Evolutionary conservation across 2,797 vertebrate species (phyloP).

Genomic region (Knipowitschia caucasica): DNA sequence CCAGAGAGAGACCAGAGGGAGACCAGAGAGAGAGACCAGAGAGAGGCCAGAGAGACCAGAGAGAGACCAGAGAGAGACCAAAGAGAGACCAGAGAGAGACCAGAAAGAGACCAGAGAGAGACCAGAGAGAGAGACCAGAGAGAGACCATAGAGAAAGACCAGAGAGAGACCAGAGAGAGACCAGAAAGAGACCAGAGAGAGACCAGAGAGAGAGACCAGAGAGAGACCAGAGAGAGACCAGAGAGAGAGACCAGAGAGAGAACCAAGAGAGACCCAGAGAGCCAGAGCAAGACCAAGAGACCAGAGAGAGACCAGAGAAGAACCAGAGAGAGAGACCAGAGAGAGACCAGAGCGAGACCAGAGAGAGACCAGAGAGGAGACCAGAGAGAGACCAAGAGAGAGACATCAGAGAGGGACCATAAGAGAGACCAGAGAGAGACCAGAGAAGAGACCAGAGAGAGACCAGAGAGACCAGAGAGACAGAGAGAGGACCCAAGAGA

Average conservation of each 20-base stretch:
- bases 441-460: not conserved
- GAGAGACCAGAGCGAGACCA: too few relatives aligned
- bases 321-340: slow-evolving; percentile 29
- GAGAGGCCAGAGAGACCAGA: slow-evolving; percentile 21
- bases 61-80: too few relatives aligned
- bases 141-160: slow-evolving; percentile 25
- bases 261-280: slow-evolving; percentile 33
- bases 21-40: not conserved
- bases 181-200: slow-evolving; percentile 15
- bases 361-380: slow-evolving; percentile 33
- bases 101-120: slow-evolving; percentile 18
- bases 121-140: not conserved
- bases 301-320: not conserved
- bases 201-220: not conserved
- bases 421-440: too few relatives aligned
- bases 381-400: slow-evolving; percentile 7
- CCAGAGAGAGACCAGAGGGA: slow-evolving; percentile 14
- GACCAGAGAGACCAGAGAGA: slow-evolving; percentile 31
- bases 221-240: slow-evolving; percentile 24
- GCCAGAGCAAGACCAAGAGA: too few relatives aligned
- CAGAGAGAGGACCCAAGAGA: too few relatives aligned
- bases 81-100: slow-evolving; percentile 24
- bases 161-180: too few relatives aligned
- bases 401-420: too few relatives aligned
- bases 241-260: not conserved